phyloP scores from a whole-genome alignment of 2,888 invertebrate species.

The Pogonocherus hispidulus region DNA sequence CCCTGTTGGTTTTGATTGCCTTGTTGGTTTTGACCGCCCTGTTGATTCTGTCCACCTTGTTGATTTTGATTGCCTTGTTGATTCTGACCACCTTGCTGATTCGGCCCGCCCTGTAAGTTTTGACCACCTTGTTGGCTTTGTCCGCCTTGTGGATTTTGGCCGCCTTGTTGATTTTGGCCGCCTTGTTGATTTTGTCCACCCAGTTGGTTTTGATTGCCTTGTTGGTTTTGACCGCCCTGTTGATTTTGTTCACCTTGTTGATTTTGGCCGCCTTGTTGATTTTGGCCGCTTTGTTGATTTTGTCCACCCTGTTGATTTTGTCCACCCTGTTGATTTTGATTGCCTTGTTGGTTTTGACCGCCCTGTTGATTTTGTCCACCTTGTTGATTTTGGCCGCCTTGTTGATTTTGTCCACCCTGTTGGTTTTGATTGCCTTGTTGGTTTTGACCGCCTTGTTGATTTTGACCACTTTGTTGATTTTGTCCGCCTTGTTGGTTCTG shows the following conservation, averaged over 20 bases:
- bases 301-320: slow-evolving; percentile 30
- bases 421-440: slow-evolving; percentile 23
- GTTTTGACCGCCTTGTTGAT: slow-evolving; percentile 4
- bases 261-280: slow-evolving; percentile 30
- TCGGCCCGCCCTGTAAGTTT: too few relatives aligned
- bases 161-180: too few relatives aligned
- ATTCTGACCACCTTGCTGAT: slow-evolving; percentile 33
- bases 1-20: neutral
- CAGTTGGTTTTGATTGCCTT: neutral
- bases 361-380: neutral
- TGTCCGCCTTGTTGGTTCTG: slow-evolving; percentile 15
- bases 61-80: neutral
- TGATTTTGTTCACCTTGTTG: neutral
- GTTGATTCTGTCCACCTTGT: neutral
- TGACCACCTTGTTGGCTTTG: too few relatives aligned
- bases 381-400: neutral
- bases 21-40: neutral
- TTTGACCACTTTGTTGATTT: slow-evolving; percentile 33
- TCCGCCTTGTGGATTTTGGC: too few relatives aligned
- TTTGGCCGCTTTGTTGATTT: slow-evolving; percentile 22
- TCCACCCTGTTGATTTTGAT: slow-evolving; percentile 26
- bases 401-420: slow-evolving; percentile 39
- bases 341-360: slow-evolving; percentile 21
- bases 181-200: slow-evolving; percentile 25
- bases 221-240: neutral